Percentiles rank a stretch among this genome's conserved stretches.
Conservation (phyloP, 2,888 invertebrate species). For the Thera britannica region DNA sequence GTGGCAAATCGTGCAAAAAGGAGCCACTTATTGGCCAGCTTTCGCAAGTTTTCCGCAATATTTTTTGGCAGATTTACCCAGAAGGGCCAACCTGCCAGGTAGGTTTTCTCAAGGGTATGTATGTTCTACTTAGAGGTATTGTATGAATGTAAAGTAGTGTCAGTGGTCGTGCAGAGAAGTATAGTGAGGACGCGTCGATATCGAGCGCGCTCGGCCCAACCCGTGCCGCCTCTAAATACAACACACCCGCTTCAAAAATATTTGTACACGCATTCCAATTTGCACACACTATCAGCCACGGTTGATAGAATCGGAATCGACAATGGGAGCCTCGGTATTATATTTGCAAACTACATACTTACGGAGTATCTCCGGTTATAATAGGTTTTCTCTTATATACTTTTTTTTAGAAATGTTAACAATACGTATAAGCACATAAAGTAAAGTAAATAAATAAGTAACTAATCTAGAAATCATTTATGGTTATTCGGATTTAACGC, state of each 20-base stretch:
- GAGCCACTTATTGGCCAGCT: conserved; percentile 34
- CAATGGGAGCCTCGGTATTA: conserved; percentile 5
- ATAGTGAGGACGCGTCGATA: conserved; percentile 47
- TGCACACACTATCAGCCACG: conserved; percentile 30
- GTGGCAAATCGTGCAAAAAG: conserved; percentile 22
- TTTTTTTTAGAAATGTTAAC: too few species aligned
- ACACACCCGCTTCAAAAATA: conserved; percentile 54
- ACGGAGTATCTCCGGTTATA: too few species aligned
- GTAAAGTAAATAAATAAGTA: too few species aligned
- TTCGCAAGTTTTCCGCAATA: conserved; percentile 38
- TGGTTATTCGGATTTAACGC: conserved; percentile 10
- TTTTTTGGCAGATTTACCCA: conserved; percentile 38
- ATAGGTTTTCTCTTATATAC: too few species aligned
- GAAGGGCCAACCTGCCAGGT: conserved; percentile 40
- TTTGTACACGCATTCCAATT: conserved; percentile 53
- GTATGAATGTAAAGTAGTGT: conserved; percentile 34
- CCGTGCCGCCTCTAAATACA: conserved; percentile 53
- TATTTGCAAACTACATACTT: neutral
- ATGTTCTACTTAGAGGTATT: conserved; percentile 24
- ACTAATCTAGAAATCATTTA: too few species aligned
- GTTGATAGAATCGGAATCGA: conserved; percentile 25
- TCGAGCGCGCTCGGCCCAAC: conserved; percentile 44
- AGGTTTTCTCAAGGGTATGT: conserved; percentile 39
- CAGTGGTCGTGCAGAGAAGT: conserved; percentile 33
- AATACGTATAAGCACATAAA: too few species aligned